A percentile compares a stretch with the other conserved stretches of the same genome.
Evolutionary conservation across 2,113 vertebrate species (phyloP).

Genomic region (Siniperca chuatsi): DNA sequence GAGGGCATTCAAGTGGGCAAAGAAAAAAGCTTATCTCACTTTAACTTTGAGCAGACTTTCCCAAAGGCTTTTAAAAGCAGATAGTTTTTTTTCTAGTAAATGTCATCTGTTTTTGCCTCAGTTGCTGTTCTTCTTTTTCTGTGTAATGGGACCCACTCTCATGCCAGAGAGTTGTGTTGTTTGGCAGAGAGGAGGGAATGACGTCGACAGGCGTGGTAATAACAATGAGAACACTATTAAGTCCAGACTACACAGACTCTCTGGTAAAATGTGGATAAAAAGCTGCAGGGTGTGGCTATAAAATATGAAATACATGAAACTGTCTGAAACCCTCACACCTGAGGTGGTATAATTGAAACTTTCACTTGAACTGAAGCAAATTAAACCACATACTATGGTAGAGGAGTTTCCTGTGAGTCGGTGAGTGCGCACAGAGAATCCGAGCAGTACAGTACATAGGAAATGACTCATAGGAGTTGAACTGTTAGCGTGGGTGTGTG

Average conservation of each 20-base stretch:
- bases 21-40: slow-evolving; percentile 9
- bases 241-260: slow-evolving; percentile 68
- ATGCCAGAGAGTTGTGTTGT: slow-evolving; percentile 78
- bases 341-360: slow-evolving; percentile 25
- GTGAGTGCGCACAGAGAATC: slow-evolving; percentile 67
- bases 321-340: slow-evolving; percentile 22
- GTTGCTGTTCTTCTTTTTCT: slow-evolving; percentile 50
- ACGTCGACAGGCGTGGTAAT: slow-evolving; percentile 87
- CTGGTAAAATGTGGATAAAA: background rate
- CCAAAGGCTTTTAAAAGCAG: slow-evolving; percentile 17
- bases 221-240: slow-evolving; percentile 82
- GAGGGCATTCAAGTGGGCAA: background rate
- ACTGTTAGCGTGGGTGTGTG: slow-evolving; percentile 85
- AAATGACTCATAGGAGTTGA: slow-evolving; percentile 86
- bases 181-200: slow-evolving; percentile 76
- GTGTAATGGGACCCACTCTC: slow-evolving; percentile 62
- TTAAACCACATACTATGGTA: slow-evolving; percentile 29
- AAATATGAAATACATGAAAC: slow-evolving; percentile 22
- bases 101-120: slow-evolving; percentile 72
- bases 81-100: slow-evolving; percentile 24
- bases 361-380: slow-evolving; percentile 39
- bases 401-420: slow-evolving; percentile 78
- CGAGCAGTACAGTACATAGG: slow-evolving; percentile 80
- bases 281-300: slow-evolving; percentile 39
- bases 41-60: slow-evolving; percentile 7